Percentiles rank a stretch among this genome's conserved stretches.
Conservation (phyloP, 1,140 invertebrate species). For the Sycophaga agraensis region DNA sequence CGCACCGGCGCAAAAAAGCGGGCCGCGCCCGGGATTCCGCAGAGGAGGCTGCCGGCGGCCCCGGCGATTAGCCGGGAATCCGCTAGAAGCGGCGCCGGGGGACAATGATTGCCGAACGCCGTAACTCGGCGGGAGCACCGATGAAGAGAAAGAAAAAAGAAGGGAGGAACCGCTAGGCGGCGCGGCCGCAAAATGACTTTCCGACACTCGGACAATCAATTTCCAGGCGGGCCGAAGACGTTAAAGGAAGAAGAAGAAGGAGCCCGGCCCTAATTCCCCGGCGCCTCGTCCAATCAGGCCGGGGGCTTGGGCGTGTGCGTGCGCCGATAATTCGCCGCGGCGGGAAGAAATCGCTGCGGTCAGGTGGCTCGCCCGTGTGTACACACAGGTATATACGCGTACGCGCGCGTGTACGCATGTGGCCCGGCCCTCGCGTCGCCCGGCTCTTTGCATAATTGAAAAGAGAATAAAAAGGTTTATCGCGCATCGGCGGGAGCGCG, state of each 20-base stretch:
- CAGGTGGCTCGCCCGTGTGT: too few species aligned
- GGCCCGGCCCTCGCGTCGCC: too few species aligned
- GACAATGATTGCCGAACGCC: too few species aligned
- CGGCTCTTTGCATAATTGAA: slow-evolving; percentile 33
- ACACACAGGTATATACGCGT: too few species aligned
- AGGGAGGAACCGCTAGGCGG: slow-evolving; percentile 17
- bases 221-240: neutral
- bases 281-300: slow-evolving; percentile 19
- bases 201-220: slow-evolving; percentile 28
- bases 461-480: slow-evolving; percentile 25
- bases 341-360: slow-evolving; percentile 27
- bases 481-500: slow-evolving; percentile 1
- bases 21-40: too few species aligned
- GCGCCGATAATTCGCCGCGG: neutral
- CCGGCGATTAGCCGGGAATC: too few species aligned
- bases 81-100: too few species aligned
- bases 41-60: too few species aligned
- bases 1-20: too few species aligned
- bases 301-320: neutral
- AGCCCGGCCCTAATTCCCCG: slow-evolving; percentile 23
- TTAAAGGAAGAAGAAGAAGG: neutral
- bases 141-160: neutral
- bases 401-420: too few species aligned
- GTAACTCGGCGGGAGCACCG: too few species aligned
- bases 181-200: slow-evolving; percentile 25